Evolutionary conservation across 2,113 vertebrate species (phyloP), one percentile per base, ranked within the genome.

Genomic region (Erpornis zantholeuca): DNA sequence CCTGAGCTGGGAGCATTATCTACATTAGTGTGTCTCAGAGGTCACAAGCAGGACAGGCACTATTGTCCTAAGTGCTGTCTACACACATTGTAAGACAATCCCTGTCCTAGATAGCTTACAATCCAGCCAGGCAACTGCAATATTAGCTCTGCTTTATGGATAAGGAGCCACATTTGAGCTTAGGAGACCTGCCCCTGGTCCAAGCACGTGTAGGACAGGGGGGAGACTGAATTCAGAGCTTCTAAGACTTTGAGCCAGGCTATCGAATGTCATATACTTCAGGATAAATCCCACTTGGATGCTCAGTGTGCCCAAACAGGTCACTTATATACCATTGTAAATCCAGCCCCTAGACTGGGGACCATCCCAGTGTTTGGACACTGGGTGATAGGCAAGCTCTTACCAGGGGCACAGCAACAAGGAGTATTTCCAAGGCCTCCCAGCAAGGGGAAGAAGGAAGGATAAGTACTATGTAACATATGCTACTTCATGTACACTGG

Each of bases 71-170:
- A 93, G 85, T 68, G 85, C 82, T 91, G 44, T 75, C 86, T 88
- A 38, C 50, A 92, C 50, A 61, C 42, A 16, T 14, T 71, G 63
- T 82, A 94, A 94, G 79, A 86, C 95, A 97, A 95, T 90, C 87
- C 95, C 82, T 65, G 82, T 53, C 63, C 90, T 36, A 85, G 82
- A n/a, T 66, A 82, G 53, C 68, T 90, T 85, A 94, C 54, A 87
- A 21, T 79, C 86, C 82, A 82, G 57, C 45, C 4, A 56, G 78
- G 61, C n/a, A 88, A 73, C 57, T 89, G 81, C 38, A 89, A 75
- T 44, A 88, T 65, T 40, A 88, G 40, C 82, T 77, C 63, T 92
- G 14, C 57, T 64, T 90, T 79, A 84, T 2, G 8, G 73, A 82
- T 92, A 85, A 86, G 57, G 59, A 96, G 88, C 80, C 86, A 71